These are phyloP conservation scores for Slavum lentiscoides DNA, from an alignment of 2,888 invertebrate species.

Conservation along the genomic window DNA sequence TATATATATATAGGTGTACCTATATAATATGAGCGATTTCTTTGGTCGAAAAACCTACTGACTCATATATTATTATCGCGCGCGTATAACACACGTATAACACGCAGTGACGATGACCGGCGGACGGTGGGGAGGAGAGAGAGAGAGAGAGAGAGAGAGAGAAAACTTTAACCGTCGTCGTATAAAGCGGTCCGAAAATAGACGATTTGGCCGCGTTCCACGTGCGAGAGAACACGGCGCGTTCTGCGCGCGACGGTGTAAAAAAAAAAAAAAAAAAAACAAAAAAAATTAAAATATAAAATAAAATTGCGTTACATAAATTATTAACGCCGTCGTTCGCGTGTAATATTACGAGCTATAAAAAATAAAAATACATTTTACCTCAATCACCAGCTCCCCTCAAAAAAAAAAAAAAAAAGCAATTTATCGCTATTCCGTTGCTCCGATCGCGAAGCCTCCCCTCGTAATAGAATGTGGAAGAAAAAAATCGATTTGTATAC, in stretches of 20 bases:
- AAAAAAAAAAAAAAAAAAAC: no score
- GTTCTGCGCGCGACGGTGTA: constrained; percentile 19
- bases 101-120: neutral
- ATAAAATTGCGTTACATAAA: neutral
- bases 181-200: constrained; percentile 36
- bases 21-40: neutral
- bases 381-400: no score
- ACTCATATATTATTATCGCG: constrained; percentile 37
- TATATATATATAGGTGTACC: no score
- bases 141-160: neutral
- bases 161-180: constrained; percentile 26
- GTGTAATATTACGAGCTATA: no score
- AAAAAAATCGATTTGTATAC: no score
- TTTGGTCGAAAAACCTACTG: constrained; percentile 40
- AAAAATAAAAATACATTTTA: no score
- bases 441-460: no score
- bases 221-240: constrained; percentile 11
- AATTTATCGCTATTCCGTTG: no score
- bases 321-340: neutral
- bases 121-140: no score
- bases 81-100: neutral
- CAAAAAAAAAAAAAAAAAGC: no score
- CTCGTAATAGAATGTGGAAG: no score
- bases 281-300: neutral
- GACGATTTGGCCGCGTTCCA: constrained; percentile 53